Base-by-base conservation (phyloP, 2,113 vertebrate species). In the Melozone crissalis region DNA sequence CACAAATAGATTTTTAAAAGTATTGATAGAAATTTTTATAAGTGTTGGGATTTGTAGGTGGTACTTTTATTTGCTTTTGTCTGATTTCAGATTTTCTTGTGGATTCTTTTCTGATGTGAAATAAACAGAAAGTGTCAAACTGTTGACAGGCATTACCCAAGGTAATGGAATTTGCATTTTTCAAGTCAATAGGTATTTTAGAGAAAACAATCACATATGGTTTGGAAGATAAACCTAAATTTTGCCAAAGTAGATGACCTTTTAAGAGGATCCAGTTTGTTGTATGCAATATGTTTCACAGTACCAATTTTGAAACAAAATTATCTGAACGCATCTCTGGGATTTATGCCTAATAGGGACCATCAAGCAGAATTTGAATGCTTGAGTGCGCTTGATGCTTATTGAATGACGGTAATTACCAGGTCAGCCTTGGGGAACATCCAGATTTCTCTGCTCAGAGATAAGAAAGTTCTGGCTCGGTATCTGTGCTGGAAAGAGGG, bases 291-390 rank as follows among this genome's bases (percentile, higher is more conserved):
- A 33, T 57, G 21, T 69, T 94, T 79, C 4, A 3, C 9, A 67
- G 26, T 31, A 82, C 18, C 22, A 66, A 27, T 58, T 84, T 78
- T 84, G 43, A 73, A 93, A 51, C 12, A 76, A 66, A 89, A 61
- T 57, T 35, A 52, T 65, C n/a, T 24, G 7, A 69, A 73, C 0
- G 0, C 26, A 33, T 87, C 27, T 6, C 1, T 61, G 31, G 22
- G 8, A 69, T 81, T 91, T 74, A 54, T 84, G 28, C 33, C 43
- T 81, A 41, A 81, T 35, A 69, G 49, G 16, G 31, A 51, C 30
- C 35, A 27, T 15, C 1, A 5, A 69, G 46, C 9, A 11, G 41
- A 89, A 57, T 57, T 6, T 51, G 27, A 73, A n/a, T 73, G 69
- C 27, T 39, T 66, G 35, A 51, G 80, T 52, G 21, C 12, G 11